phyloP scores from a whole-genome alignment of 2,797 vertebrate species.

The Chanos chanos region DNA sequence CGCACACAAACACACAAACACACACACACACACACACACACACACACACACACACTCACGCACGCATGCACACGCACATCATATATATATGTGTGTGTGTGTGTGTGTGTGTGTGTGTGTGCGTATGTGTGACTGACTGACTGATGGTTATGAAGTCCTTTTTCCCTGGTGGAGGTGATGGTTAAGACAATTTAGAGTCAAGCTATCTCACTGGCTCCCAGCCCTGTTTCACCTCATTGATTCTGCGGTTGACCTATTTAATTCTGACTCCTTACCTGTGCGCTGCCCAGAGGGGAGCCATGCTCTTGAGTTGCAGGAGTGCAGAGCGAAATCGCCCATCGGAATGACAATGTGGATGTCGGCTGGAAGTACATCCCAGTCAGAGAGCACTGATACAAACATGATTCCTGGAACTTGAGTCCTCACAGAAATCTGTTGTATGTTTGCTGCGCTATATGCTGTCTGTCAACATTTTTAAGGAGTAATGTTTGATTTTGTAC shows the following conservation, averaged over 20 bases:
- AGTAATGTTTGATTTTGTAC: no score
- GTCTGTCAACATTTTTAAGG: no score
- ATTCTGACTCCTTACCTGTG: constrained; percentile 32
- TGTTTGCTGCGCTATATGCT: no score
- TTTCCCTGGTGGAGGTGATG: constrained; percentile 47
- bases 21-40: no score
- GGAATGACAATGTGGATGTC: neutral
- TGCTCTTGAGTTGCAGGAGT: constrained; percentile 1
- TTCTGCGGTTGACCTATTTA: constrained; percentile 38
- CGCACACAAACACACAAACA: constrained; percentile 8
- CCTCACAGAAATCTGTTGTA: no score
- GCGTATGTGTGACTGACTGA: no score
- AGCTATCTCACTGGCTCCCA: constrained; percentile 1
- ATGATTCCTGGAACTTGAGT: no score
- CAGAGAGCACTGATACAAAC: no score
- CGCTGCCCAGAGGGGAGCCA: constrained; percentile 20
- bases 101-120: neutral
- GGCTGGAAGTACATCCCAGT: neutral
- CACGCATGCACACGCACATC: no score
- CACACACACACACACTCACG: no score
- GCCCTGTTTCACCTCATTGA: constrained; percentile 29
- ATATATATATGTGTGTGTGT: neutral
- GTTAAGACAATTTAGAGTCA: constrained; percentile 36
- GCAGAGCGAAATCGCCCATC: neutral
- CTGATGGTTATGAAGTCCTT: constrained; percentile 45